These are phyloP conservation scores for Leptinotarsa juncta DNA, from an alignment of 2,888 invertebrate genomes.

Conservation along the genomic window DNA sequence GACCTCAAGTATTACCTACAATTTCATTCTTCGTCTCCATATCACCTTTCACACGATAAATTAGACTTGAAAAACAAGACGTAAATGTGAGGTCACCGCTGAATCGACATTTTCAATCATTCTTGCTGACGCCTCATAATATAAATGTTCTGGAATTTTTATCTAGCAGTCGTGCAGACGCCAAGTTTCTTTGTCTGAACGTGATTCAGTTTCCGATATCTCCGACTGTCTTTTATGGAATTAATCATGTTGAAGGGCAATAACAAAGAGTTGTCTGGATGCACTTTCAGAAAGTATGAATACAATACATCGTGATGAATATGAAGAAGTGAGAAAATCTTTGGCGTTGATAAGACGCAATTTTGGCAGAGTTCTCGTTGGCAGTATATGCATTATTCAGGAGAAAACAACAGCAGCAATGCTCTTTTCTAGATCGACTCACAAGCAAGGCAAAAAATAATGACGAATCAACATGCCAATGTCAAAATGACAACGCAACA, in stretches of 20 bases:
- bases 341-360: not conserved
- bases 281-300: not conserved
- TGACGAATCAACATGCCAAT: too few relatives aligned
- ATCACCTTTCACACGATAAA: not conserved
- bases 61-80: not conserved
- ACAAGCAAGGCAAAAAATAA: too few relatives aligned
- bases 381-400: too few relatives aligned
- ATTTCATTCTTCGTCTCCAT: not conserved
- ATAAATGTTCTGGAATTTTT: not conserved
- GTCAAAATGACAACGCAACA: too few relatives aligned
- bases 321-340: not conserved
- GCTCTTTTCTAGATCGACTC: too few relatives aligned
- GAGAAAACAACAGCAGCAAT: too few relatives aligned
- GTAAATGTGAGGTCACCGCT: not conserved
- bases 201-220: slow-evolving; percentile 1
- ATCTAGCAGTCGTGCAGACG: not conserved
- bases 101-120: slow-evolving; percentile 7
- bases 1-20: not conserved
- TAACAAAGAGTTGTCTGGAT: not conserved
- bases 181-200: not conserved
- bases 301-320: not conserved
- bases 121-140: not conserved
- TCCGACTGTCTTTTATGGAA: not conserved
- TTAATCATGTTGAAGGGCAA: not conserved
- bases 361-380: too few relatives aligned